phyloP scores from a whole-genome alignment of 2,797 vertebrate genomes.

The Gymnopithys bicolor region DNA sequence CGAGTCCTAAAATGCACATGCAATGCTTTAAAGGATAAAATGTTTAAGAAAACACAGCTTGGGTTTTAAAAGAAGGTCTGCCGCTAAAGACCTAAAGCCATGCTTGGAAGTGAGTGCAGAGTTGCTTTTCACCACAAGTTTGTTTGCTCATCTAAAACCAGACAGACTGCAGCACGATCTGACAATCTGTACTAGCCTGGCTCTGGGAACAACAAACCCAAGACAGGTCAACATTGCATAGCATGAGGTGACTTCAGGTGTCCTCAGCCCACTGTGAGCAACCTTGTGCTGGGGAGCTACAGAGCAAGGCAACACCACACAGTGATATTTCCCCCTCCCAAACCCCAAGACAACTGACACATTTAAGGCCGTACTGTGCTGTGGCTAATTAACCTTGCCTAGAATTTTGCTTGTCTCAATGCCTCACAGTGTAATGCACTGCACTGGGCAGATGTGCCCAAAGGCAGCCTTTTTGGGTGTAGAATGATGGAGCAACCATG shows the following conservation, averaged over 20 bases:
- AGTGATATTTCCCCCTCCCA: not conserved
- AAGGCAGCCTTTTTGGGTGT: not conserved
- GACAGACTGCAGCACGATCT: not conserved
- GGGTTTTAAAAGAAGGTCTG: not conserved
- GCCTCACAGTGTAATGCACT: not conserved
- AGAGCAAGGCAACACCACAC: not conserved
- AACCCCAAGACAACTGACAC: not conserved
- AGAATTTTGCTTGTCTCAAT: not conserved
- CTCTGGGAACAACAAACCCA: not conserved
- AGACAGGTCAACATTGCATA: rapidly evolving
- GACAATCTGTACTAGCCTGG: not conserved
- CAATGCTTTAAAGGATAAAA: not conserved
- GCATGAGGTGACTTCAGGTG: not conserved
- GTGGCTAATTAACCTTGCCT: not conserved
- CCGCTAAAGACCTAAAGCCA: not conserved
- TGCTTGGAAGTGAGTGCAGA: not conserved
- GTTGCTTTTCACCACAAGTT: not conserved
- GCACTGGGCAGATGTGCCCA: not conserved
- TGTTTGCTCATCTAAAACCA: not conserved
- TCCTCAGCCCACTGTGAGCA: not conserved
- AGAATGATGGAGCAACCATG: not conserved
- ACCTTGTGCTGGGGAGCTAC: not conserved
- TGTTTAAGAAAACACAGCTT: not conserved
- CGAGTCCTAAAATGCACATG: not conserved
- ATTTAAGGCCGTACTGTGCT: not conserved